These are phyloP conservation scores for Anthrax anthrax DNA, from an alignment of 2,888 invertebrate genomes.

Conservation along the genomic window DNA sequence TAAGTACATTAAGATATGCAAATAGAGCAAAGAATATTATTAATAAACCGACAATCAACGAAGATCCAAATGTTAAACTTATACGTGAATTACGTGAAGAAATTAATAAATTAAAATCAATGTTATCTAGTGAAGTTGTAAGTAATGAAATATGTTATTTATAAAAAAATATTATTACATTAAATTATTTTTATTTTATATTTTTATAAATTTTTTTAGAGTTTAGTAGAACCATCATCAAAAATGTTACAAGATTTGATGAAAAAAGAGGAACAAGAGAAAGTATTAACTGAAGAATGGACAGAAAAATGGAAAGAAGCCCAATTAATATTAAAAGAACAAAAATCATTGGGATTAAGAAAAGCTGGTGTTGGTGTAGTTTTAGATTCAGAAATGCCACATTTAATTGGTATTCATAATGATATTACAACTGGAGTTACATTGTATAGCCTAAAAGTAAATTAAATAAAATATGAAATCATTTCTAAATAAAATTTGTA, in stretches of 20 bases:
- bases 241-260: conserved; percentile 69
- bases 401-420: conserved; percentile 83
- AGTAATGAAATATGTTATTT: conserved; percentile 17
- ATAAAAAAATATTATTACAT: neutral
- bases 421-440: conserved; percentile 86
- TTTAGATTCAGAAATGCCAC: conserved; percentile 80
- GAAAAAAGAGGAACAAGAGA: conserved; percentile 82
- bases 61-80: conserved; percentile 76
- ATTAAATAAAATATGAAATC: neutral
- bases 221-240: conserved; percentile 43
- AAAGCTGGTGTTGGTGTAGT: conserved; percentile 83
- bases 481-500: neutral
- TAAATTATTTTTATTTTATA: conserved; percentile 3
- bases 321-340: conserved; percentile 75
- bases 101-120: conserved; percentile 63
- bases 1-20: conserved; percentile 74
- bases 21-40: conserved; percentile 84
- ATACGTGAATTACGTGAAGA: conserved; percentile 73
- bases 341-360: conserved; percentile 69
- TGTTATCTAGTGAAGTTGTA: conserved; percentile 55
- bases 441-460: conserved; percentile 71
- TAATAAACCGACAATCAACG: conserved; percentile 81
- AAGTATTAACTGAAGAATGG: conserved; percentile 81
- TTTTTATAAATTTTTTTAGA: conserved; percentile 21
- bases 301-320: conserved; percentile 87